Conservation (phyloP, 2,888 invertebrate species). For the Caenorhabditis sp. region DNA sequence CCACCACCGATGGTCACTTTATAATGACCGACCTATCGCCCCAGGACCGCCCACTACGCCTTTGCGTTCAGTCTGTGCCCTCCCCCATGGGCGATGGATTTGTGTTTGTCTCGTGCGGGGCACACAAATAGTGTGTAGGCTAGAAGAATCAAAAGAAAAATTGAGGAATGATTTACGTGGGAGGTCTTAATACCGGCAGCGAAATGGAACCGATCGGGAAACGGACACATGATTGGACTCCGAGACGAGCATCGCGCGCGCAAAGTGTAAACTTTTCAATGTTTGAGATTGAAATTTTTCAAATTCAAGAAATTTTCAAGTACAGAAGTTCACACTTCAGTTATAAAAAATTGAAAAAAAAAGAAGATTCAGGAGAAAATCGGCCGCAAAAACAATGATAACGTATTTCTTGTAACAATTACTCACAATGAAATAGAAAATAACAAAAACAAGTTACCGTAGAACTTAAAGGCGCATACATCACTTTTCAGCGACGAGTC, state of each 20-base stretch:
- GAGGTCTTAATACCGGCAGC: slow-evolving; percentile 13
- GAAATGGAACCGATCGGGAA: background rate
- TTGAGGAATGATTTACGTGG: slow-evolving; percentile 22
- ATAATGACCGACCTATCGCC: slow-evolving; percentile 10
- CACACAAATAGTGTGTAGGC: slow-evolving; percentile 20
- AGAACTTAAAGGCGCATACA: slow-evolving; percentile 7
- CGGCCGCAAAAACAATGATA: too few relatives aligned
- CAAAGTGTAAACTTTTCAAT: slow-evolving; percentile 14
- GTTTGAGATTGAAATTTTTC: background rate
- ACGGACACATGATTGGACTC: slow-evolving; percentile 13
- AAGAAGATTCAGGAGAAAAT: too few relatives aligned
- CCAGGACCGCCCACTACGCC: slow-evolving; percentile 23
- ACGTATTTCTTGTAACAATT: too few relatives aligned
- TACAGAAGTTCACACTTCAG: too few relatives aligned
- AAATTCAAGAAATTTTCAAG: background rate
- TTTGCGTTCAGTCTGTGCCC: slow-evolving; percentile 20
- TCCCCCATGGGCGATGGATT: slow-evolving; percentile 4
- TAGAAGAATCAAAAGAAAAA: slow-evolving; percentile 18
- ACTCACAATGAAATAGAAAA: too few relatives aligned
- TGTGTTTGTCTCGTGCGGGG: slow-evolving; percentile 24
- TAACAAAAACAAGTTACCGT: slow-evolving; percentile 1
- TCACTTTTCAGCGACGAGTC: background rate
- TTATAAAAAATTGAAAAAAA: too few relatives aligned
- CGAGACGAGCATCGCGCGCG: background rate
- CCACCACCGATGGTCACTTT: slow-evolving; percentile 20